phyloP scores from a whole-genome alignment of 64 coral and sea anemone genomes.

The Montipora capricornis region DNA sequence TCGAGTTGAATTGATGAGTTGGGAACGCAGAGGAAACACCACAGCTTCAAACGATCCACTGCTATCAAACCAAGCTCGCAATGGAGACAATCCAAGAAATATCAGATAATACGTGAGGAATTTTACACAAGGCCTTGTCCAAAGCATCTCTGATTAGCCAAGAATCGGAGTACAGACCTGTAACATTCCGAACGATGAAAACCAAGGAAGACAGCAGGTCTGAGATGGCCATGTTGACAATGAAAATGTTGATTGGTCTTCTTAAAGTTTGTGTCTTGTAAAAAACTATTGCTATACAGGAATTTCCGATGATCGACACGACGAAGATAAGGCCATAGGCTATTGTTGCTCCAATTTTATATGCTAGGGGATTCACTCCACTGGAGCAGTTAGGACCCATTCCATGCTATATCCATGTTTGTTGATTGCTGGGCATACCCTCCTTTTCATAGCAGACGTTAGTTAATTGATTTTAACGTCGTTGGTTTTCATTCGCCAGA shows the following conservation, averaged over 20 bases:
- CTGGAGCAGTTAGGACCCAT: neutral
- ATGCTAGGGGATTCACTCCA: neutral
- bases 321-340: neutral
- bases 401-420: too few species aligned
- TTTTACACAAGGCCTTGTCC: neutral
- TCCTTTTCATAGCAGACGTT: too few species aligned
- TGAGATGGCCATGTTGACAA: neutral
- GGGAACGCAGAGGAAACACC: neutral
- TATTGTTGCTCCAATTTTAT: neutral
- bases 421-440: too few species aligned
- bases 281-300: neutral
- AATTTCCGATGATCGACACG: neutral
- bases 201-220: neutral
- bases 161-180: neutral
- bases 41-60: neutral
- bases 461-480: too few species aligned
- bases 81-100: neutral
- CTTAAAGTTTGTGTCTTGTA: neutral
- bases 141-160: neutral
- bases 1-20: neutral
- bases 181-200: neutral
- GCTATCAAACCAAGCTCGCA: neutral
- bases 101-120: neutral
- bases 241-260: constrained; percentile 4
- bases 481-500: too few species aligned